phyloP scores from a whole-genome alignment of 2,113 vertebrate species.

The Hippocampus mohnikei region DNA sequence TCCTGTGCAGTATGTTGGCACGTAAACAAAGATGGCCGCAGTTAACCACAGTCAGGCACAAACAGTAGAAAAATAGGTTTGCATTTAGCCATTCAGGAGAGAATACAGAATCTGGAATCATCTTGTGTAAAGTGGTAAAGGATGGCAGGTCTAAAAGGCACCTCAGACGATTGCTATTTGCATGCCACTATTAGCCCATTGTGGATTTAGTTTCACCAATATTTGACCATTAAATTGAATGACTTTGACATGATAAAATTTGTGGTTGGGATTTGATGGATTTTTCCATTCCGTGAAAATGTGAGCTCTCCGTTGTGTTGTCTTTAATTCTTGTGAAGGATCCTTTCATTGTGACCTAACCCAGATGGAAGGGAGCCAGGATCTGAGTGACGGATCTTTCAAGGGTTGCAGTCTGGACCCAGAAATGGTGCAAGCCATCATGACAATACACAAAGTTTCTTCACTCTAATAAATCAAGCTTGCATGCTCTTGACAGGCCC shows the following conservation, averaged over 20 bases:
- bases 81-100: constrained; percentile 30
- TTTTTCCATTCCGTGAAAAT: constrained; percentile 10
- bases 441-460: constrained; percentile 37
- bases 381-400: constrained; percentile 46
- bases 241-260: constrained; percentile 26
- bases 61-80: constrained; percentile 43
- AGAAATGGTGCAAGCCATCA: constrained; percentile 28
- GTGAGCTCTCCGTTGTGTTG: constrained; percentile 7
- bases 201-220: constrained; percentile 1
- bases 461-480: constrained; percentile 43
- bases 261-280: constrained; percentile 15
- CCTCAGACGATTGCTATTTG: constrained; percentile 14
- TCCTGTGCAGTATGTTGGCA: constrained; percentile 50
- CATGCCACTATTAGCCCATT: constrained; percentile 31
- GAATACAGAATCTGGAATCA: constrained; percentile 41
- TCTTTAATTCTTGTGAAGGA: constrained; percentile 10
- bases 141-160: constrained; percentile 49
- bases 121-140: constrained; percentile 55
- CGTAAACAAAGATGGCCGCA: constrained; percentile 40
- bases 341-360: constrained; percentile 52
- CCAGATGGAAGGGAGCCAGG: constrained; percentile 48
- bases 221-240: constrained; percentile 36
- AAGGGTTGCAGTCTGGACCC: constrained; percentile 40
- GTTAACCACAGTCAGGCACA: constrained; percentile 49
- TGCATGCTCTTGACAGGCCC: constrained; percentile 10